A percentile compares a stretch with the other conserved stretches of the same genome.
Evolutionary conservation across 2,797 vertebrate species (phyloP).

Genomic region (Clarias platycephalus): DNA sequence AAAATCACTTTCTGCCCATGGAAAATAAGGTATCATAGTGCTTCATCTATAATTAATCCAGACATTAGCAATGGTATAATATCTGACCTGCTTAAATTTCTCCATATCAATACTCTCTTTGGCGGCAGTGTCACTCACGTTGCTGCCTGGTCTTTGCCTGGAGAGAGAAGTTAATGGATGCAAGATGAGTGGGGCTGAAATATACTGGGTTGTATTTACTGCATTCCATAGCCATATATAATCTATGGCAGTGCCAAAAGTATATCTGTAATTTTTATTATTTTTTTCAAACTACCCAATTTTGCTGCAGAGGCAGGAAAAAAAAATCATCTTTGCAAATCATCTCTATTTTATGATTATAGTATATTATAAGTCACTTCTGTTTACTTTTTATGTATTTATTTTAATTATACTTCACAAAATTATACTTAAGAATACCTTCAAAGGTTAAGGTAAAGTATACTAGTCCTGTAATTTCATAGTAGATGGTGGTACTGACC

Average conservation of each 20-base stretch:
- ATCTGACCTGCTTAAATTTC: constrained; percentile 79
- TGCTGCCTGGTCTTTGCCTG: constrained; percentile 65
- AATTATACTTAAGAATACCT: no score
- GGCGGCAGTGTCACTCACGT: constrained; percentile 54
- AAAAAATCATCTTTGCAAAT: no score
- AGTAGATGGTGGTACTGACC: no score
- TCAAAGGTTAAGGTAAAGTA: no score
- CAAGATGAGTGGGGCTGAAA: neutral
- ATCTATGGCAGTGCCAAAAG: neutral
- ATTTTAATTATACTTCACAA: no score
- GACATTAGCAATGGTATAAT: neutral
- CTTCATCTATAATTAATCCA: constrained; percentile 1
- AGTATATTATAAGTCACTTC: no score
- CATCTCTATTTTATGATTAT: no score
- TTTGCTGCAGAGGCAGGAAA: neutral
- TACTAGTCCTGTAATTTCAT: no score
- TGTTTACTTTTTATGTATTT: no score
- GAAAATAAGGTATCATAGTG: neutral
- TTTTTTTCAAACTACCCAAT: neutral
- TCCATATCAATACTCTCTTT: constrained; percentile 72
- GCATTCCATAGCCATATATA: neutral
- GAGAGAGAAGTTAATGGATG: neutral
- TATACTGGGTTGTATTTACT: neutral
- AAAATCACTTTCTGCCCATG: constrained; percentile 29
- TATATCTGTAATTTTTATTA: neutral